phyloP scores from a whole-genome alignment of 1,140 invertebrate genomes.

The Zaprionus vittiger region DNA sequence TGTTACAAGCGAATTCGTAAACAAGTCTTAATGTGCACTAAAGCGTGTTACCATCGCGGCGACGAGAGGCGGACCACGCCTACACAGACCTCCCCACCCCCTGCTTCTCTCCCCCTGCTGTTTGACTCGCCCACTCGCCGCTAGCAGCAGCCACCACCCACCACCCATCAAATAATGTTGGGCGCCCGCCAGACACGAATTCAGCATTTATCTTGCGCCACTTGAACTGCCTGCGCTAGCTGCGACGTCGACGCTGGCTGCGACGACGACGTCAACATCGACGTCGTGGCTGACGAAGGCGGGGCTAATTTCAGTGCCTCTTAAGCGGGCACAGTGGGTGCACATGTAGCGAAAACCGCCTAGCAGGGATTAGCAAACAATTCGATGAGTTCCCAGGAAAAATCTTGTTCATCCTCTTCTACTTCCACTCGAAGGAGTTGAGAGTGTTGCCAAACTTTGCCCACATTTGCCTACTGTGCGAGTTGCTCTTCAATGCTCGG shows the following conservation, averaged over 20 bases:
- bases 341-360: neutral
- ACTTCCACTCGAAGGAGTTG: neutral
- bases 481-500: neutral
- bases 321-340: slow-evolving; percentile 73
- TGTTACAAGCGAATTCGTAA: slow-evolving; percentile 80
- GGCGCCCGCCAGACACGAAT: slow-evolving; percentile 79
- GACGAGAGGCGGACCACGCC: slow-evolving; percentile 34
- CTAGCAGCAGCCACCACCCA: slow-evolving; percentile 25
- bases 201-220: slow-evolving; percentile 82
- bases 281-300: slow-evolving; percentile 25
- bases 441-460: neutral
- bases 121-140: neutral
- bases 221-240: slow-evolving; percentile 53
- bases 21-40: slow-evolving; percentile 81
- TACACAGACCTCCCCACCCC: neutral
- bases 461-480: neutral
- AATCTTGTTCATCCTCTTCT: neutral
- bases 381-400: neutral
- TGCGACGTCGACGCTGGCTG: slow-evolving; percentile 7
- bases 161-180: slow-evolving; percentile 69
- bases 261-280: slow-evolving; percentile 20
- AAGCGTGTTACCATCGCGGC: slow-evolving; percentile 63
- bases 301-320: slow-evolving; percentile 76
- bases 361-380: slow-evolving; percentile 17
- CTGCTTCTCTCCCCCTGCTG: slow-evolving; percentile 2